phyloP scores from a whole-genome alignment of 1,140 invertebrate genomes.

The Cydia strobilella region DNA sequence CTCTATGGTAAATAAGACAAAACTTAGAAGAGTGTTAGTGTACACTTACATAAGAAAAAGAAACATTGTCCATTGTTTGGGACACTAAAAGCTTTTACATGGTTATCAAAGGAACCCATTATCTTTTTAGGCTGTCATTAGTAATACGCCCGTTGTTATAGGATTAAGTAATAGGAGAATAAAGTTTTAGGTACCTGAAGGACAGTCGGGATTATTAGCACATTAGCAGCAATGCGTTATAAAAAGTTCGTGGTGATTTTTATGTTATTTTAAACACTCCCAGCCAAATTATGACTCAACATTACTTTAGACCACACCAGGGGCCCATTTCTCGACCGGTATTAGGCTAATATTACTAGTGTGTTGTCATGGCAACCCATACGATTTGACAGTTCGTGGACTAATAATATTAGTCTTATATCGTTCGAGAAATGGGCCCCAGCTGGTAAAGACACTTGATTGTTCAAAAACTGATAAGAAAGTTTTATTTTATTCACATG shows the following conservation, averaged over 20 bases:
- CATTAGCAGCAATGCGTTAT: neutral
- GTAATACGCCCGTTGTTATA: neutral
- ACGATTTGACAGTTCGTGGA: no score
- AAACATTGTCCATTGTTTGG: neutral
- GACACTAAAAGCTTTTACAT: constrained; percentile 31
- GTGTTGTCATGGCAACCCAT: no score
- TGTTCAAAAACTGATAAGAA: no score
- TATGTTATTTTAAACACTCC: neutral
- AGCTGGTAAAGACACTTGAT: no score
- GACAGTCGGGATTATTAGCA: neutral
- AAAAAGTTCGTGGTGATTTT: neutral
- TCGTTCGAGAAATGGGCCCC: no score
- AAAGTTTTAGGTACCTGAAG: neutral
- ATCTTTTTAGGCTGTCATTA: constrained; percentile 17
- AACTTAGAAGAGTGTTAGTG: neutral
- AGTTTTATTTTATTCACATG: no score
- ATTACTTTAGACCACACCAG: no score
- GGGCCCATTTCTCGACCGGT: no score
- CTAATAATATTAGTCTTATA: no score
- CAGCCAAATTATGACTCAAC: no score
- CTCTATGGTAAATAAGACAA: neutral
- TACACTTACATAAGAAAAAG: neutral
- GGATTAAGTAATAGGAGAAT: neutral
- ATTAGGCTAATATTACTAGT: no score
- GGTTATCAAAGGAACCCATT: neutral